Evolutionary conservation across 2,888 invertebrate species (phyloP).

Genomic region (Spicauda simplicius): DNA sequence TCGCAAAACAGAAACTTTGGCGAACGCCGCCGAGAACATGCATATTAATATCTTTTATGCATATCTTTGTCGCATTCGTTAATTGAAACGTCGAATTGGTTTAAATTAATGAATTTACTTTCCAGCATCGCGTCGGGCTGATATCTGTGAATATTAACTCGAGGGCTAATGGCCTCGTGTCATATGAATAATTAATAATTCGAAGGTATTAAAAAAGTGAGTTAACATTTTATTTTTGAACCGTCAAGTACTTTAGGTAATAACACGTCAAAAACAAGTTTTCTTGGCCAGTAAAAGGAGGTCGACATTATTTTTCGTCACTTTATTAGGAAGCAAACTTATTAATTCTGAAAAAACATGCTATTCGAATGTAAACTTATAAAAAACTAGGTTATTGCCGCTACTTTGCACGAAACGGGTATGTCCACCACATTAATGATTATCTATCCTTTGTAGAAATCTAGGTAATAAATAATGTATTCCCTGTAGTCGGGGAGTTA

Average conservation of each 20-base stretch:
- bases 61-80: constrained; percentile 35
- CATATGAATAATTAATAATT: constrained; percentile 28
- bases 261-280: not conserved
- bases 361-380: too few species aligned
- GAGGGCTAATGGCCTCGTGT: constrained; percentile 10
- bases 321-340: too few species aligned
- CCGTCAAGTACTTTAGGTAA: not conserved
- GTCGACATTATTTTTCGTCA: too few species aligned
- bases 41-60: constrained; percentile 36
- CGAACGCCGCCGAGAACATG: constrained; percentile 4
- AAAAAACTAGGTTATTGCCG: too few species aligned
- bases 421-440: too few species aligned
- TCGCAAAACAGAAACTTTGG: constrained; percentile 6
- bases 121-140: constrained; percentile 13
- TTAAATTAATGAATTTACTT: constrained; percentile 36
- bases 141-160: constrained; percentile 23
- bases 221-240: not conserved
- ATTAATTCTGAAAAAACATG: too few species aligned
- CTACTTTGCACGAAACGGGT: too few species aligned
- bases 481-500: too few species aligned
- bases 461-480: too few species aligned
- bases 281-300: too few species aligned
- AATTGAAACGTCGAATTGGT: constrained; percentile 37
- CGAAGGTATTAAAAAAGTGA: not conserved
- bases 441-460: too few species aligned